Percentiles rank a stretch among this genome's conserved stretches.
Conservation (phyloP, 2,888 invertebrate genomes). For the Lasioglossum zephyrum region DNA sequence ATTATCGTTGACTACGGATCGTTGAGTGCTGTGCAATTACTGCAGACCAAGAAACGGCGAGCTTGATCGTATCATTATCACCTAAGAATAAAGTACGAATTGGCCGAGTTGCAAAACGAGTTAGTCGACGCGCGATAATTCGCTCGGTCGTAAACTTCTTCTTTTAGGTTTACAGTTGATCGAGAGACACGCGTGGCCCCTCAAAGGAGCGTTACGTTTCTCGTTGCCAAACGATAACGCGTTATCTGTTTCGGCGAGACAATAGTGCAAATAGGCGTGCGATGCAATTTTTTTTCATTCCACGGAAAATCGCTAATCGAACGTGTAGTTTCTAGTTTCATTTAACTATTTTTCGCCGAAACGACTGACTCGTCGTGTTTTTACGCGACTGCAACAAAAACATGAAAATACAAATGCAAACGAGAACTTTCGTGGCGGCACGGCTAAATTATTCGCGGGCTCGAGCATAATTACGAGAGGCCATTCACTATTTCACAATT, state of each 20-base stretch:
- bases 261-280: neutral
- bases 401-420: neutral
- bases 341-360: neutral
- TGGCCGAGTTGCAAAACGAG: constrained; percentile 11
- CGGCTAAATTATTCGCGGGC: constrained; percentile 2
- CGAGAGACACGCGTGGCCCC: constrained; percentile 5
- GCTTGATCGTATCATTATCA: constrained; percentile 33
- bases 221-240: neutral
- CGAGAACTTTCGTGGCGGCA: neutral
- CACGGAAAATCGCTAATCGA: neutral
- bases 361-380: neutral
- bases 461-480: constrained; percentile 22
- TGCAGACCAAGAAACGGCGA: neutral
- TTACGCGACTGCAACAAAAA: neutral
- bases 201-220: neutral
- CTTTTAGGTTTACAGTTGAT: neutral
- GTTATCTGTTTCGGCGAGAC: neutral
- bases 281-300: neutral
- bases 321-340: neutral
- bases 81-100: constrained; percentile 22
- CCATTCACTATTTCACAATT: constrained; percentile 60
- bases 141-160: constrained; percentile 31
- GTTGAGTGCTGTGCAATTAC: neutral
- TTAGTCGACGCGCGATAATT: constrained; percentile 42
- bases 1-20: neutral